phyloP scores from a whole-genome alignment of 2,888 invertebrate genomes.

The Microctonus brassicae region DNA sequence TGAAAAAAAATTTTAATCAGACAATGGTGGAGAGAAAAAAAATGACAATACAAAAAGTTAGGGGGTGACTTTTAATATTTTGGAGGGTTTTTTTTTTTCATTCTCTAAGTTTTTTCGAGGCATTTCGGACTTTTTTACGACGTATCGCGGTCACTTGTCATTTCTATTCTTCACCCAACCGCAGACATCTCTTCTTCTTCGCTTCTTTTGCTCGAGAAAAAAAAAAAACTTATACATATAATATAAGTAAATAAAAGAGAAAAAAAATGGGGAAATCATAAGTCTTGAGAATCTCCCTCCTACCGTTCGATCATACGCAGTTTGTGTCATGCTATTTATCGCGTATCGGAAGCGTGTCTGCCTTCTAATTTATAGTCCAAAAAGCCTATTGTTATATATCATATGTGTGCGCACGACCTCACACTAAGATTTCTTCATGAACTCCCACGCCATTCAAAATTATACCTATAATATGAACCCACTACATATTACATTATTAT shows the following conservation, averaged over 20 bases:
- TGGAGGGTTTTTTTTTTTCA: neutral
- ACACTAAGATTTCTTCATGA: constrained; percentile 56
- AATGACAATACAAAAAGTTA: constrained; percentile 5
- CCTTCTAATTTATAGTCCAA: constrained; percentile 60
- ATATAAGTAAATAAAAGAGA: neutral
- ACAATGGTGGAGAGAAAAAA: neutral
- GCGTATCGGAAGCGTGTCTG: constrained; percentile 50
- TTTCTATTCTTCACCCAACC: constrained; percentile 52
- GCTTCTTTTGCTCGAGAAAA: neutral
- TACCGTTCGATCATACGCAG: constrained; percentile 53
- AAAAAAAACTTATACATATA: neutral
- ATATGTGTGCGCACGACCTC: constrained; percentile 50
- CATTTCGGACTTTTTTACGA: neutral
- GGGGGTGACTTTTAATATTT: constrained; percentile 13
- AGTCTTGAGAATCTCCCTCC: constrained; percentile 42
- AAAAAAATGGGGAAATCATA: neutral
- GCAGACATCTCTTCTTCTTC: constrained; percentile 37
- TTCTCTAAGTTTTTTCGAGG: neutral
- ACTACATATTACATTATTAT: constrained; percentile 15
- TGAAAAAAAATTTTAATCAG: neutral
- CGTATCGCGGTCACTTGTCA: constrained; percentile 61
- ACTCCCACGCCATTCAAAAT: constrained; percentile 55
- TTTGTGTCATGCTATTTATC: constrained; percentile 55
- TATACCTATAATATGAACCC: constrained; percentile 34
- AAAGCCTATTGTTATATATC: constrained; percentile 31